A percentile compares a stretch with the other conserved stretches of the same genome.
phyloP scores from a whole-genome alignment of 2,797 vertebrate genomes.

The Propithecus perrieri region DNA sequence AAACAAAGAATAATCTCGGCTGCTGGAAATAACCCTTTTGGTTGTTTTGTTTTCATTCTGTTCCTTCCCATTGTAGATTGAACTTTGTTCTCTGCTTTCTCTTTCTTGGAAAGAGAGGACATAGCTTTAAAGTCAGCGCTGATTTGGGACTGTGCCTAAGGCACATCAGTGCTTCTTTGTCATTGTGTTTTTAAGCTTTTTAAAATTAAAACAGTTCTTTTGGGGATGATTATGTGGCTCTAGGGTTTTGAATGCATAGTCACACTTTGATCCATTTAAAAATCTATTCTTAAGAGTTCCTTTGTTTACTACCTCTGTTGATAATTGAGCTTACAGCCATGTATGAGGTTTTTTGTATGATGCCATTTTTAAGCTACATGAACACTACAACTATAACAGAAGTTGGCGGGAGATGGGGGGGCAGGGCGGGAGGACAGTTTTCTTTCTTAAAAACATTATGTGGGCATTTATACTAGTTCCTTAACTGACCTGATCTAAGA shows the following conservation, averaged over 20 bases:
- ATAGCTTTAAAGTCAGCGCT: slow-evolving; percentile 84
- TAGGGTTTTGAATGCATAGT: slow-evolving; percentile 86
- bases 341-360: slow-evolving; percentile 61
- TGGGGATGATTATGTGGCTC: slow-evolving; percentile 84
- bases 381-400: slow-evolving; percentile 76
- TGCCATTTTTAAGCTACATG: slow-evolving; percentile 71
- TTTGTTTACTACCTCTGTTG: slow-evolving; percentile 86
- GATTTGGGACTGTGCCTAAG: slow-evolving; percentile 80
- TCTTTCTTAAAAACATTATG: slow-evolving; percentile 33
- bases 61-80: slow-evolving; percentile 75
- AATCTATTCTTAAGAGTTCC: slow-evolving; percentile 72
- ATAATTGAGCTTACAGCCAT: slow-evolving; percentile 66
- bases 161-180: slow-evolving; percentile 79
- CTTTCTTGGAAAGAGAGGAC: slow-evolving; percentile 80
- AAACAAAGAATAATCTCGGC: slow-evolving; percentile 77
- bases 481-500: slow-evolving; percentile 56
- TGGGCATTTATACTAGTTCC: slow-evolving; percentile 65
- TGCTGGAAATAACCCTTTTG: slow-evolving; percentile 78
- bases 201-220: slow-evolving; percentile 84
- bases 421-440: not conserved
- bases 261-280: slow-evolving; percentile 71
- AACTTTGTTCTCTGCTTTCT: slow-evolving; percentile 75
- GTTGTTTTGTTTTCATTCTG: slow-evolving; percentile 59
- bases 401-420: slow-evolving; percentile 56
- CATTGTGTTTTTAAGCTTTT: slow-evolving; percentile 78